These are phyloP conservation scores for Atta cephalotes DNA, from an alignment of 1,140 invertebrate species.

Conservation along the genomic window DNA sequence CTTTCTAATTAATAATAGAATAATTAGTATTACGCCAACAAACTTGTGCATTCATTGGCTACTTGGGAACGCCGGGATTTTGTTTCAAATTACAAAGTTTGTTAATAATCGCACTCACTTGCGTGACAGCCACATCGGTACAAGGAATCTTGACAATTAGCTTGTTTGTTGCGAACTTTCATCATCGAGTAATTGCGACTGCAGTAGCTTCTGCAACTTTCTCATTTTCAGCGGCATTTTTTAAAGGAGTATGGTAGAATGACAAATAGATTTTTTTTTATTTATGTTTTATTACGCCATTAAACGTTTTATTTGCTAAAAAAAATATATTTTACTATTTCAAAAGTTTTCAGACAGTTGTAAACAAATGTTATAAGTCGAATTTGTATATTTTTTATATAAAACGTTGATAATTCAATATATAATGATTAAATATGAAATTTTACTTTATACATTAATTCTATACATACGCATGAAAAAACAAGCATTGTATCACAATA, in stretches of 20 bases:
- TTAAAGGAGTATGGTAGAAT: background rate
- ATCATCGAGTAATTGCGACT: conserved; percentile 13
- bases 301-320: background rate
- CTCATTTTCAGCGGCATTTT: background rate
- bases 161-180: conserved; percentile 48
- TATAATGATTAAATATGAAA: background rate
- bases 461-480: background rate
- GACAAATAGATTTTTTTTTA: background rate
- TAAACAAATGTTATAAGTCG: background rate
- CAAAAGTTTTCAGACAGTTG: background rate
- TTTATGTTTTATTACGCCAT: background rate
- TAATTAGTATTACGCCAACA: conserved; percentile 25
- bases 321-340: background rate
- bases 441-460: background rate
- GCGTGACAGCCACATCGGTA: conserved; percentile 18
- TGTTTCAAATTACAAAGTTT: conserved; percentile 52
- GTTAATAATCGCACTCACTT: conserved; percentile 41
- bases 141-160: conserved; percentile 42
- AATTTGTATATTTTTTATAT: background rate
- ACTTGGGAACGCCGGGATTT: background rate
- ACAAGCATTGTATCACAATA: background rate
- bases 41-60: conserved; percentile 3
- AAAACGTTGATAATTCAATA: background rate
- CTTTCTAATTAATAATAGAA: conserved; percentile 62
- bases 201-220: conserved; percentile 1